phyloP scores from a whole-genome alignment of 2,113 vertebrate species.

The Cranoglanis bouderius region DNA sequence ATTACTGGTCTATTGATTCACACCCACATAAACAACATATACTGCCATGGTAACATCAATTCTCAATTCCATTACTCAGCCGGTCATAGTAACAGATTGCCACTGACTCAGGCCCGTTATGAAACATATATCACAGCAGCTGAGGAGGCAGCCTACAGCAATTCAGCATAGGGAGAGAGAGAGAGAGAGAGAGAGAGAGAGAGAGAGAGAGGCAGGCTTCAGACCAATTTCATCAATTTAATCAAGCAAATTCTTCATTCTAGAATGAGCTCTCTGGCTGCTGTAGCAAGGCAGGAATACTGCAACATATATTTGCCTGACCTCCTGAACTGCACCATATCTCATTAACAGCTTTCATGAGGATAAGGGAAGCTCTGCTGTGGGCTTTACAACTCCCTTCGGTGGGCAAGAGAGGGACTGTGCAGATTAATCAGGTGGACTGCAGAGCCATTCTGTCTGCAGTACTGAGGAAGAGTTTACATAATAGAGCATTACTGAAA shows the following conservation, averaged over 20 bases:
- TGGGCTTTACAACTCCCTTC: slow-evolving; percentile 7
- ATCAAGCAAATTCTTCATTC: background rate
- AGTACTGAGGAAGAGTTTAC: background rate
- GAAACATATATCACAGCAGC: slow-evolving; percentile 60
- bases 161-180: background rate
- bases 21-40: slow-evolving; percentile 48
- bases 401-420: slow-evolving; percentile 4
- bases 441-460: slow-evolving; percentile 39
- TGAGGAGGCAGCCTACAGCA: slow-evolving; percentile 32
- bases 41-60: slow-evolving; percentile 70
- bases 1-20: slow-evolving; percentile 56
- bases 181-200: slow-evolving; percentile 32
- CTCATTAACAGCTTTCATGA: slow-evolving; percentile 21
- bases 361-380: slow-evolving; percentile 1
- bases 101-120: slow-evolving; percentile 57
- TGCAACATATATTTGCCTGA: slow-evolving; percentile 3
- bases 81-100: slow-evolving; percentile 54
- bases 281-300: slow-evolving; percentile 1
- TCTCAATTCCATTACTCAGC: slow-evolving; percentile 63
- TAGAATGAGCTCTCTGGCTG: background rate
- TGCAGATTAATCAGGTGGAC: slow-evolving; percentile 38
- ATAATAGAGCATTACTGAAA: slow-evolving; percentile 24
- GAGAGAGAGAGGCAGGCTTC: slow-evolving; percentile 31
- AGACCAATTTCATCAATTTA: slow-evolving; percentile 21
- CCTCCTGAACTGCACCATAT: slow-evolving; percentile 17